A percentile compares a stretch with the other conserved stretches of the same genome.
phyloP scores from a whole-genome alignment of 2,888 invertebrate species.

The Cephus rjabovi region DNA sequence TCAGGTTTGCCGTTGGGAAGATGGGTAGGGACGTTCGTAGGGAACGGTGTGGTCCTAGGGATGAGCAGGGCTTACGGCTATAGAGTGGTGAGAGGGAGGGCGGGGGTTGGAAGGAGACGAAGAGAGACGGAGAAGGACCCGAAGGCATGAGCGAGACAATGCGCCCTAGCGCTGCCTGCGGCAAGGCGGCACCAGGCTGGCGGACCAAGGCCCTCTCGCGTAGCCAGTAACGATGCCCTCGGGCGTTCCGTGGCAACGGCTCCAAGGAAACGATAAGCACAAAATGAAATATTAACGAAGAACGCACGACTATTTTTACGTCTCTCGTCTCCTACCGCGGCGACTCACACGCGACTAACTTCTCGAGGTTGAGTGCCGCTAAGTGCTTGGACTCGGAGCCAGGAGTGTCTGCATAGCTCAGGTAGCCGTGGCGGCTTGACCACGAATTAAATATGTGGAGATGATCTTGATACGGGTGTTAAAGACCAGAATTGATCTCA shows the following conservation, averaged over 20 bases:
- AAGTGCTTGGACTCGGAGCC: neutral
- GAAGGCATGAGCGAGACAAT: constrained; percentile 41
- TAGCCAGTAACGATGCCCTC: constrained; percentile 64
- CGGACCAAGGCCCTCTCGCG: constrained; percentile 35
- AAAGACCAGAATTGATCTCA: too few relatives aligned
- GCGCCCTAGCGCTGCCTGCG: constrained; percentile 38
- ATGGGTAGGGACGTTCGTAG: neutral
- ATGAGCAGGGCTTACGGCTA: constrained; percentile 4
- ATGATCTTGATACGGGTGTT: neutral
- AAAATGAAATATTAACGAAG: constrained; percentile 67
- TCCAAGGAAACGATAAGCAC: constrained; percentile 64
- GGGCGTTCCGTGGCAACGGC: constrained; percentile 43
- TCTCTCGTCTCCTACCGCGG: neutral
- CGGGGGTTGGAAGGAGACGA: neutral
- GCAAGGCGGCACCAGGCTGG: constrained; percentile 40
- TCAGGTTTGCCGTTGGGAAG: neutral
- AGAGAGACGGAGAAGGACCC: constrained; percentile 25
- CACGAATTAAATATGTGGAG: neutral
- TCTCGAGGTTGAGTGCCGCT: neutral
- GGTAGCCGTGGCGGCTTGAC: neutral
- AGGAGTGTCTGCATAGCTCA: neutral
- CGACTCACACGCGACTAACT: neutral
- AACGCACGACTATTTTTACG: constrained; percentile 46
- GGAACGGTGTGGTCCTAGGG: neutral
- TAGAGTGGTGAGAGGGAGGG: neutral